These are phyloP conservation scores for Agrochola lychnidis DNA, from an alignment of 2,888 invertebrate genomes.

Conservation along the genomic window DNA sequence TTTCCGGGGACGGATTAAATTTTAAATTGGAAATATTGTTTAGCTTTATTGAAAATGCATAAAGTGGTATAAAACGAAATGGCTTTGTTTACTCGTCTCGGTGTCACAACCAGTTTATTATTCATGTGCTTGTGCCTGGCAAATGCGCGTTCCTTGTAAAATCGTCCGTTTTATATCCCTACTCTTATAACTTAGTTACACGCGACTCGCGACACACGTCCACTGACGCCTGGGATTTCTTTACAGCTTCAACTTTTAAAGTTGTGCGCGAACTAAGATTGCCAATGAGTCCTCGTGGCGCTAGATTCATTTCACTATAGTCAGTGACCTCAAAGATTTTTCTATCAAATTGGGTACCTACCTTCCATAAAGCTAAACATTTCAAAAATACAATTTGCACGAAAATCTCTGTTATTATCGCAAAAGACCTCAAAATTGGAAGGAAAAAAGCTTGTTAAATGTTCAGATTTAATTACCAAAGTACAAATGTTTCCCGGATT, in stretches of 20 bases:
- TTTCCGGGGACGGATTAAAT: constrained; percentile 56
- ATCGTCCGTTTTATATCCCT: constrained; percentile 56
- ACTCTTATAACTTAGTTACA: constrained; percentile 28
- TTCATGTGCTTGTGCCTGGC: constrained; percentile 60
- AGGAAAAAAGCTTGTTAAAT: constrained; percentile 16
- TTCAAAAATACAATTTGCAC: background rate
- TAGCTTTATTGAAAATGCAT: constrained; percentile 64
- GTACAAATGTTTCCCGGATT: constrained; percentile 25
- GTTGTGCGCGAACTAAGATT: constrained; percentile 20
- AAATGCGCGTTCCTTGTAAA: constrained; percentile 55
- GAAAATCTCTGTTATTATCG: background rate
- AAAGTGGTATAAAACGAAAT: constrained; percentile 63
- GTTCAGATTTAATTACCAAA: constrained; percentile 36
- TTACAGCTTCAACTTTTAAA: constrained; percentile 13
- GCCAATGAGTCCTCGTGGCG: constrained; percentile 16
- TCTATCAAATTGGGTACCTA: background rate
- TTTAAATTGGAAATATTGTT: constrained; percentile 66
- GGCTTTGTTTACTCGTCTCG: constrained; percentile 68
- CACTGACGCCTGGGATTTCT: constrained; percentile 33
- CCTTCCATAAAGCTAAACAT: background rate
- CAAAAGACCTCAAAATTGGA: background rate
- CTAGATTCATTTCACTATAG: constrained; percentile 21
- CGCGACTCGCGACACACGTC: constrained; percentile 15
- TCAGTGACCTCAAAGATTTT: background rate
- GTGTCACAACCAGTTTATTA: constrained; percentile 65